Evolutionary conservation across 1,140 invertebrate species (phyloP).

Genomic region (Eumaeus atala): DNA sequence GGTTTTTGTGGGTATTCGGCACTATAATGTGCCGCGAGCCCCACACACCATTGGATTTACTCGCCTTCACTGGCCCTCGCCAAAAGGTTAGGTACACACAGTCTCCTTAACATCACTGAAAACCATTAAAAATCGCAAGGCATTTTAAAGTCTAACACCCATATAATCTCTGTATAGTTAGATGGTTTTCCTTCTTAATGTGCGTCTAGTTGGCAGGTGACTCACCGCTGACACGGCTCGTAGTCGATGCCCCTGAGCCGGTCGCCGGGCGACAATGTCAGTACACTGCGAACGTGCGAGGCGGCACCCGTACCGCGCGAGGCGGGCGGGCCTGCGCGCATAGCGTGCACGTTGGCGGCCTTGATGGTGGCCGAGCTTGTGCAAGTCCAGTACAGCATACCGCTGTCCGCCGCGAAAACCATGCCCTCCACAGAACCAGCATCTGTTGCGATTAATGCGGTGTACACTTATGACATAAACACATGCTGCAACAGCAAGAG

Average conservation of each 20-base stretch:
- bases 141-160: too few species aligned
- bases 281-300: conserved; percentile 75
- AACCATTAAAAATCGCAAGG: too few species aligned
- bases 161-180: not conserved
- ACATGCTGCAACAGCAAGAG: too few species aligned
- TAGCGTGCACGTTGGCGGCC: conserved; percentile 72
- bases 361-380: conserved; percentile 55
- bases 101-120: too few species aligned
- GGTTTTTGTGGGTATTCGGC: too few species aligned
- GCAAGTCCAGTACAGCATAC: conserved; percentile 90
- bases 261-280: conserved; percentile 81
- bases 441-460: conserved; percentile 43
- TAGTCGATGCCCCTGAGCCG: conserved; percentile 88
- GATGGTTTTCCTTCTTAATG: not conserved
- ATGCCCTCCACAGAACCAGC: conserved; percentile 90
- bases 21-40: too few species aligned
- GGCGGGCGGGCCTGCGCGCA: conserved; percentile 67
- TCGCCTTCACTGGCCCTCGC: too few species aligned
- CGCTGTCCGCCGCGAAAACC: conserved; percentile 80
- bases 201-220: conserved; percentile 13
- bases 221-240: conserved; percentile 84
- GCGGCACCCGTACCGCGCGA: conserved; percentile 60
- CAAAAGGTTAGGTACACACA: too few species aligned
- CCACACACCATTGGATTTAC: too few species aligned
- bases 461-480: too few species aligned